A percentile compares a stretch with the other conserved stretches of the same genome.
Evolutionary conservation across 37 sponge, comb jelly and placozoan species (phyloP).

Genomic region (Agelas oroides): DNA sequence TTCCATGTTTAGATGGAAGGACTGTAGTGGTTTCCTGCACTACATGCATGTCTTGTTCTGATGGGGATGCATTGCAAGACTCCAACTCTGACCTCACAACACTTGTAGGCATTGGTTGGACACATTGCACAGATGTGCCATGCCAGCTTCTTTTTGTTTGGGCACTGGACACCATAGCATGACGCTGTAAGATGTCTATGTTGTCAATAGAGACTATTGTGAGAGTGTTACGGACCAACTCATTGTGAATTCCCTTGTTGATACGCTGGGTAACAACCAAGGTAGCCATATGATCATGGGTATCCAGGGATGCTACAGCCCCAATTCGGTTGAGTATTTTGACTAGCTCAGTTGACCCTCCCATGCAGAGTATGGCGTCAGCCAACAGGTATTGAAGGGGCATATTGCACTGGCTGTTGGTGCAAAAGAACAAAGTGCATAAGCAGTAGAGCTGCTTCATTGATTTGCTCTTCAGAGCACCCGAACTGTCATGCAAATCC

Average conservation of each 20-base stretch:
- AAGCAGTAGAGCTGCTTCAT: background rate
- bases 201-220: background rate
- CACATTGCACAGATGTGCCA: slow-evolving; percentile 7
- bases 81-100: background rate
- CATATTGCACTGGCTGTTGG: background rate
- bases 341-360: slow-evolving; percentile 8
- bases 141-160: slow-evolving; percentile 13
- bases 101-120: background rate
- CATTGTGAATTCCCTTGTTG: background rate
- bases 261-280: background rate
- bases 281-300: background rate
- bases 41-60: background rate
- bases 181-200: slow-evolving; percentile 9
- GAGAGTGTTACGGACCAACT: background rate
- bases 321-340: slow-evolving; percentile 16
- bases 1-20: background rate
- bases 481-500: background rate
- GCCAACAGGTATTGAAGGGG: background rate
- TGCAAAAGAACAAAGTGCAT: slow-evolving; percentile 11
- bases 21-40: too few relatives aligned
- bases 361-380: background rate
- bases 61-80: background rate
- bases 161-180: slow-evolving; percentile 6
- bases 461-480: background rate
- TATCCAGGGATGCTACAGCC: slow-evolving; percentile 3